Conservation (phyloP, 2,797 vertebrate species). For the Neosalanx taihuensis region DNA sequence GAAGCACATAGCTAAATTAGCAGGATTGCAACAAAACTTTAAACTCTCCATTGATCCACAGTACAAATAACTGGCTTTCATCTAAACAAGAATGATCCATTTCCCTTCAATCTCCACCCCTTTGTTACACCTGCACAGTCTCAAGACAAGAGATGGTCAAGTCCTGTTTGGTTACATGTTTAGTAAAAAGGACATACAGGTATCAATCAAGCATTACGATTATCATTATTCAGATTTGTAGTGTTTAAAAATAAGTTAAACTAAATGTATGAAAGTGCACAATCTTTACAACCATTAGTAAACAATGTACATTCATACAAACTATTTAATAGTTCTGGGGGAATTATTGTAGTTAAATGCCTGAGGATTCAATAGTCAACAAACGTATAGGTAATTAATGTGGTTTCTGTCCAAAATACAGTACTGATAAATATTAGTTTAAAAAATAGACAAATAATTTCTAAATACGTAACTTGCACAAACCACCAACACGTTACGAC, state of each 20-base stretch:
- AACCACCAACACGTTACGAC: constrained; percentile 24
- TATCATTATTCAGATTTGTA: not conserved
- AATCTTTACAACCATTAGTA: not conserved
- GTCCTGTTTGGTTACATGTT: no score
- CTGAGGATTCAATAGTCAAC: not conserved
- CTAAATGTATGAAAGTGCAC: no score
- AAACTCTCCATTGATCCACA: not conserved
- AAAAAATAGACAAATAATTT: constrained; percentile 12
- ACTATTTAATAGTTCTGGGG: not conserved
- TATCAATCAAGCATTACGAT: not conserved
- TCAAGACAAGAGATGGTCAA: not conserved
- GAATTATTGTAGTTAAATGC: constrained; percentile 1
- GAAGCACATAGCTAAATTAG: no score
- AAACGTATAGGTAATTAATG: not conserved
- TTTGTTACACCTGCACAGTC: not conserved
- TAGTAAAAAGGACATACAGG: not conserved
- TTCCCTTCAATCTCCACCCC: constrained; percentile 2
- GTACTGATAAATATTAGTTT: not conserved
- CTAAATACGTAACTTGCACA: constrained; percentile 21
- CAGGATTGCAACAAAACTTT: not conserved
- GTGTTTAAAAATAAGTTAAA: not conserved
- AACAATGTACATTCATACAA: not conserved
- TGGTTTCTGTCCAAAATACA: constrained; percentile 6
- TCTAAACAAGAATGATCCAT: not conserved
- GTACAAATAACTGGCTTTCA: not conserved